Evolutionary conservation across 1,140 invertebrate species (phyloP).

Genomic region (Bemisia tabaci): DNA sequence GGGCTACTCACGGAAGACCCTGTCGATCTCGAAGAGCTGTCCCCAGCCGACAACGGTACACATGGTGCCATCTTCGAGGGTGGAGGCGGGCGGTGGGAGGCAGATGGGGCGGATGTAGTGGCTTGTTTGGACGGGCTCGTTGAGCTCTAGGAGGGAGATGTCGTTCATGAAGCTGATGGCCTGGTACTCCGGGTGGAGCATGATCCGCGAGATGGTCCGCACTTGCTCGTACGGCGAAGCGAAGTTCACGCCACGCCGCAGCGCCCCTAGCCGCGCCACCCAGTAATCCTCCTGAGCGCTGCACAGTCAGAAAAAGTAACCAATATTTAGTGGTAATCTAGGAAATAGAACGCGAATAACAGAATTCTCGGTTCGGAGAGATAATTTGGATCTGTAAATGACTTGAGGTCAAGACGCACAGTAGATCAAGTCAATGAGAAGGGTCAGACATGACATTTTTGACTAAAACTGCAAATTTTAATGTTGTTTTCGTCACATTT

Average conservation of each 20-base stretch:
- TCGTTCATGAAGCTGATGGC: constrained; percentile 68
- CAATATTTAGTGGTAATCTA: not conserved
- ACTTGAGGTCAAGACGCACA: too few relatives aligned
- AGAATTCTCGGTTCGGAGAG: too few relatives aligned
- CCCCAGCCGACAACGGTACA: constrained; percentile 75
- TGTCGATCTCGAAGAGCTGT: constrained; percentile 61
- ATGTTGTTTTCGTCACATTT: too few relatives aligned
- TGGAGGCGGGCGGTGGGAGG: constrained; percentile 37
- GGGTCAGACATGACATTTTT: too few relatives aligned
- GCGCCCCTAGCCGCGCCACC: constrained; percentile 60
- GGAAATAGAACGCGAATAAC: not conserved
- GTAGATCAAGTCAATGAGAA: too few relatives aligned
- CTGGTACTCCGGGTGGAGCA: constrained; percentile 60
- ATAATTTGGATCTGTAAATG: too few relatives aligned
- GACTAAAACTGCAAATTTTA: too few relatives aligned
- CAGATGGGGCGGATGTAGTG: constrained; percentile 63
- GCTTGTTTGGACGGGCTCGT: constrained; percentile 47
- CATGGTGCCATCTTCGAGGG: constrained; percentile 43
- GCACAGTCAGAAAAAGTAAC: too few relatives aligned
- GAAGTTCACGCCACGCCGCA: constrained; percentile 52
- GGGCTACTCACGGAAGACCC: constrained; percentile 61
- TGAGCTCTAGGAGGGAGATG: constrained; percentile 53
- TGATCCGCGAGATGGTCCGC: constrained; percentile 42
- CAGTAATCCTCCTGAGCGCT: constrained; percentile 61
- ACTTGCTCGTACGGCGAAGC: constrained; percentile 60